Conservation (phyloP, 2,888 invertebrate genomes). For the Pristionchus exspectatus region DNA sequence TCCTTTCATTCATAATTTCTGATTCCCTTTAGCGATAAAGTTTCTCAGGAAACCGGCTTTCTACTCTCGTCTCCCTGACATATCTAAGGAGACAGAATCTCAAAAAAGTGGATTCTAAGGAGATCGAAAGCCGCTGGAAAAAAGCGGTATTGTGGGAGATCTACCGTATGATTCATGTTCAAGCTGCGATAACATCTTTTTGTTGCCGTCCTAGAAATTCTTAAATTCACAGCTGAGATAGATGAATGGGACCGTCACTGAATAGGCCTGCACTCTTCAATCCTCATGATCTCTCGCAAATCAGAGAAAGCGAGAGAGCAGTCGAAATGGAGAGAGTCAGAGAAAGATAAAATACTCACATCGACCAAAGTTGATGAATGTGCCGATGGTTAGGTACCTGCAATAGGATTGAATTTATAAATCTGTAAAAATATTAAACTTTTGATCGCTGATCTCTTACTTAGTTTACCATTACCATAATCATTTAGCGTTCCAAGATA, state of each 20-base stretch:
- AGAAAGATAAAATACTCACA: not conserved
- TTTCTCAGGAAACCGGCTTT: not conserved
- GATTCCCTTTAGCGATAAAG: not conserved
- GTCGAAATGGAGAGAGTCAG: not conserved
- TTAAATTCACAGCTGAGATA: not conserved
- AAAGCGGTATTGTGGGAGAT: not conserved
- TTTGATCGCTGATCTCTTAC: too few species aligned
- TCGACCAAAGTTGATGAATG: not conserved
- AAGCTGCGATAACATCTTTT: not conserved
- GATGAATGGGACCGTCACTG: not conserved
- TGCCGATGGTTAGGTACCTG: not conserved
- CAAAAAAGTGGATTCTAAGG: not conserved
- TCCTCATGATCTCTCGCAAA: not conserved
- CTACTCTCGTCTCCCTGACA: not conserved
- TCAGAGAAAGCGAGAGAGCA: not conserved
- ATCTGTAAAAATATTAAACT: too few species aligned
- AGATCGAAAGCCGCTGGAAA: not conserved
- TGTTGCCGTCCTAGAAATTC: not conserved
- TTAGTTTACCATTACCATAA: too few species aligned
- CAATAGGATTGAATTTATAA: not conserved
- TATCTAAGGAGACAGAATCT: not conserved
- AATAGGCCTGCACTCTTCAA: not conserved
- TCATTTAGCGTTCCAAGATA: too few species aligned
- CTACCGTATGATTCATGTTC: not conserved
- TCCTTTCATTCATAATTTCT: not conserved